phyloP scores from a whole-genome alignment of 2,113 vertebrate genomes.

The Phalacrocorax pelagicus region DNA sequence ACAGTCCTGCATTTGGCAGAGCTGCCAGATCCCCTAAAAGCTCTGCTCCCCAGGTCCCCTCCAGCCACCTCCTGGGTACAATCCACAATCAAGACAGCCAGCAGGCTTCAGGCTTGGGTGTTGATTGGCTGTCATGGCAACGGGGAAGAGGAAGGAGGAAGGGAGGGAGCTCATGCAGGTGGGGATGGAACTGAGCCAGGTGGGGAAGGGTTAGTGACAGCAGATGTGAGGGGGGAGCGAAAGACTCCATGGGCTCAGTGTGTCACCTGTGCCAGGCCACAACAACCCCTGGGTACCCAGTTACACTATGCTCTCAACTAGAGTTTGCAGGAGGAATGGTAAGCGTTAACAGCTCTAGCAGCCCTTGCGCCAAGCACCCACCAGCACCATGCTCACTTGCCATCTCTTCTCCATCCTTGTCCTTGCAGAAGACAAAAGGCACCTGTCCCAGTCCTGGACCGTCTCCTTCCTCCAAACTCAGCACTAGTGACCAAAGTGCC shows the following conservation, averaged over 20 bases:
- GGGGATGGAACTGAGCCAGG: background rate
- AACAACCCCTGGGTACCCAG: background rate
- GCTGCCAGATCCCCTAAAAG: background rate
- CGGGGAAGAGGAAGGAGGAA: background rate
- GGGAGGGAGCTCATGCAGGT: conserved; percentile 32
- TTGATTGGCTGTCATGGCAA: conserved; percentile 67
- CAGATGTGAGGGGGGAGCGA: background rate
- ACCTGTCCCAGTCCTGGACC: background rate
- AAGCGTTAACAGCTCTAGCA: background rate
- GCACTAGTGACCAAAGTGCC: background rate
- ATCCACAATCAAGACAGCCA: conserved; percentile 75
- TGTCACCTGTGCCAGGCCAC: background rate
- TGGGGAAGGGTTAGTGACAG: conserved; percentile 49
- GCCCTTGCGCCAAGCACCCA: background rate
- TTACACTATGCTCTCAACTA: background rate
- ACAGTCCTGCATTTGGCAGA: background rate
- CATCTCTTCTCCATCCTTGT: background rate
- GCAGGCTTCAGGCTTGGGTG: conserved; percentile 46
- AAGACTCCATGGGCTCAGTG: background rate
- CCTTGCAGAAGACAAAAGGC: background rate
- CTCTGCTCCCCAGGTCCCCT: background rate
- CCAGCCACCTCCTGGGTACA: conserved; percentile 41
- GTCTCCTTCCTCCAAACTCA: background rate
- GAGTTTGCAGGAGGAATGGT: background rate
- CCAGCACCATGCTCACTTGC: background rate